Evolutionary conservation across 2,113 vertebrate species (phyloP), one percentile per base, ranked within the genome.

Genomic region (Theristicus caerulescens): DNA sequence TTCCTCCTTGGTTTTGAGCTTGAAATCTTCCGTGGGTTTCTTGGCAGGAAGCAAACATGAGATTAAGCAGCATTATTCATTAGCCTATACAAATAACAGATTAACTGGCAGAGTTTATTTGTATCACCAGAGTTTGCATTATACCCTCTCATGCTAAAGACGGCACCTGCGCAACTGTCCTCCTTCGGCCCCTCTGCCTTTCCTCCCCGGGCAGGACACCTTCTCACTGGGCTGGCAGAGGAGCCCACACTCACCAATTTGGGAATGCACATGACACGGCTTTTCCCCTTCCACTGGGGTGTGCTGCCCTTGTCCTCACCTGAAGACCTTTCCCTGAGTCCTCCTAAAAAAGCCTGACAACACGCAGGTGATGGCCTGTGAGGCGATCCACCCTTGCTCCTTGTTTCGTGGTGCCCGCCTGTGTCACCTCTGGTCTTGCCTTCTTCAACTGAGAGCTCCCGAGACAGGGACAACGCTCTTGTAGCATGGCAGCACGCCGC

Each of bases 401-500:
- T 24, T 34, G 15, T 26, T 71, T 21, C 0, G 0, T 26, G 32
- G 47, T 27, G 16, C 31, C 40, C n/a, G 5, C 16, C n/a, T 59
- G 57, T 16, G 42, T 36, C 49, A 67, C 25, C 67, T 70, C 82
- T 66, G 65, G 9, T 44, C 55, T 52, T 17, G 34, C 15, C 49
- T 32, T 29, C 74, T 55, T 82, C 80, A 67, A 8, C 40, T 3
- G 36, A 51, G 59, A 58, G 42, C 49, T 79, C 42, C 25, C 0
- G 2, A 38, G 66, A 26, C 27, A 46, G 40, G 51, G 38, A 27
- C 42, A 54, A 3, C 20, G 4, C 27, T 44, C 31, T 2, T 6
- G 49, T 2, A 13, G 40, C 36, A n/a, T 0, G 1, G 64, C 58
- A 81, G 57, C 57, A 10, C 0, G 0, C 12, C n/a, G 44, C 67